phyloP scores from a whole-genome alignment of 2,113 vertebrate genomes.

The Lagopus muta region DNA sequence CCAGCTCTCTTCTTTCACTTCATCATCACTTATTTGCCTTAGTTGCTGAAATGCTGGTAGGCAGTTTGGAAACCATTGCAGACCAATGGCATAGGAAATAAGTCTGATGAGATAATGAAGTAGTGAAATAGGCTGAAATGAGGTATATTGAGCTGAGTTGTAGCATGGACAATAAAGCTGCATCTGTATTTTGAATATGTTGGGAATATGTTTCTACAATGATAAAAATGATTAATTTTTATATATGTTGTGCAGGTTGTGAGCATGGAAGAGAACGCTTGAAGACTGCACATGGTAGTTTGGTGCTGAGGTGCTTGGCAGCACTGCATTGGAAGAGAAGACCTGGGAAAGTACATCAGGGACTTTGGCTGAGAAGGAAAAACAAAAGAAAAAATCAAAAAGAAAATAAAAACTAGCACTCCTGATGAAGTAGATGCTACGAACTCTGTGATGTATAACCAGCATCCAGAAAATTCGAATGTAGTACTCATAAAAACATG shows the following conservation, averaged over 20 bases:
- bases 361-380: neutral
- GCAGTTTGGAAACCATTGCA: neutral
- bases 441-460: neutral
- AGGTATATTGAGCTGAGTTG: neutral
- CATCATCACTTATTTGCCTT: neutral
- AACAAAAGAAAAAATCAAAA: neutral
- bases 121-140: neutral
- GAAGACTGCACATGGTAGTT: neutral
- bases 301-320: neutral
- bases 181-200: neutral
- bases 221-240: neutral
- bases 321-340: neutral
- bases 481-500: neutral
- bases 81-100: neutral
- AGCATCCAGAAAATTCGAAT: rapidly evolving
- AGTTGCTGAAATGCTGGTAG: rapidly evolving
- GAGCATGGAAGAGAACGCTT: neutral
- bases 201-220: neutral
- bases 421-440: neutral
- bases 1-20: neutral
- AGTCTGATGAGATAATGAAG: neutral
- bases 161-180: neutral
- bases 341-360: neutral
- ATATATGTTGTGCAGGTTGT: rapidly evolving
- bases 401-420: neutral